These are phyloP conservation scores for Macrochelys suwanniensis DNA, from an alignment of 2,797 vertebrate species.

Conservation along the genomic window DNA sequence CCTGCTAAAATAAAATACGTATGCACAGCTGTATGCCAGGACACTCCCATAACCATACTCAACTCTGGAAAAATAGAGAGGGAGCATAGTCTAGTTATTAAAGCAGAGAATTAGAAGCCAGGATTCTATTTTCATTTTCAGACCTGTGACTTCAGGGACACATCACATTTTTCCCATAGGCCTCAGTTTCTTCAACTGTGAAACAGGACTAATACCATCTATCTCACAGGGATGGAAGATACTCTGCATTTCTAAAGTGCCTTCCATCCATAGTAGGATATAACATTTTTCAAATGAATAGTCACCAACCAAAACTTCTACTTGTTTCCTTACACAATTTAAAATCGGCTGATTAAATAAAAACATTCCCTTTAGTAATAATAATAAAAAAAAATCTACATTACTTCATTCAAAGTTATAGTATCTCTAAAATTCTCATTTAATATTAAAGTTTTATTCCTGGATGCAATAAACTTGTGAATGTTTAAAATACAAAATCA, in stretches of 20 bases:
- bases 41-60: not conserved
- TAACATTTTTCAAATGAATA: not conserved
- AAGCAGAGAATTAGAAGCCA: not conserved
- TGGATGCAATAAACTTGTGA: not conserved
- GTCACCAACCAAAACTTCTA: not conserved
- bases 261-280: not conserved
- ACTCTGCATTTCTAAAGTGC: too few relatives aligned
- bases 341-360: not conserved
- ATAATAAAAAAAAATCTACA: too few relatives aligned
- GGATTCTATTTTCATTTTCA: not conserved
- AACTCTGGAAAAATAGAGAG: not conserved
- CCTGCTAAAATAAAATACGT: not conserved
- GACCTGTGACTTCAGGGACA: not conserved
- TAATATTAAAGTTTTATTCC: not conserved
- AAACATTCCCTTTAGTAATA: not conserved
- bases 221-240: not conserved
- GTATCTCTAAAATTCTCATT: not conserved
- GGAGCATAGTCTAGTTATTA: not conserved
- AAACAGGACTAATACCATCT: not conserved
- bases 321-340: not conserved
- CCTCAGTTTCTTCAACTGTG: not conserved
- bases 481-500: fast-evolving
- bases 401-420: not conserved
- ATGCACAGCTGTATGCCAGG: not conserved
- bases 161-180: not conserved